phyloP scores from a whole-genome alignment of 2,888 invertebrate genomes.

The Mellilla xanthometata region DNA sequence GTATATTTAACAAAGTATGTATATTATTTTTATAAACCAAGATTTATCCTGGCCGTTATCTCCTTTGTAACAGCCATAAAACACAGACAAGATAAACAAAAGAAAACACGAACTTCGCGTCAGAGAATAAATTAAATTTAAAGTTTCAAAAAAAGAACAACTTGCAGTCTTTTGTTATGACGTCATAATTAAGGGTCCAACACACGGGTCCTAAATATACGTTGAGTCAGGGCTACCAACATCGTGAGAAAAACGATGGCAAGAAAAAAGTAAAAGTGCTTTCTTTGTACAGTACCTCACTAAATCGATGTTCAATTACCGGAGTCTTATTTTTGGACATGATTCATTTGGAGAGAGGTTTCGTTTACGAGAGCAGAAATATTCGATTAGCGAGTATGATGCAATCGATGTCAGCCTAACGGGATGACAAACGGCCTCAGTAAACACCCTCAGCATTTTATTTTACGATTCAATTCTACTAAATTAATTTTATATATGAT shows the following conservation, averaged over 20 bases:
- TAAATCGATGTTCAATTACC: constrained; percentile 68
- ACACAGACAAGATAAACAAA: constrained; percentile 43
- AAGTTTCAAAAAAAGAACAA: constrained; percentile 54
- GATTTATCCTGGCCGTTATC: no score
- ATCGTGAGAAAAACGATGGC: constrained; percentile 59
- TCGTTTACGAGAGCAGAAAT: constrained; percentile 55
- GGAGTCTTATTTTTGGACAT: constrained; percentile 63
- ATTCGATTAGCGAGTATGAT: constrained; percentile 71
- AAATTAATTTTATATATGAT: no score
- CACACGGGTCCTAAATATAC: constrained; percentile 51
- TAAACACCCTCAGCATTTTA: no score
- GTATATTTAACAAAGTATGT: no score
- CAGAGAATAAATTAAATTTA: constrained; percentile 61
- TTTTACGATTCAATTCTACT: no score
- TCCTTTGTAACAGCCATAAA: constrained; percentile 41
- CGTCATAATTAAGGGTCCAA: constrained; percentile 72
- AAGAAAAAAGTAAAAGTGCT: constrained; percentile 75
- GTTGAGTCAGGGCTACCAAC: constrained; percentile 59
- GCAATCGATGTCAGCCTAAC: constrained; percentile 54
- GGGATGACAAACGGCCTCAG: constrained; percentile 47
- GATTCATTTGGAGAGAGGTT: constrained; percentile 71
- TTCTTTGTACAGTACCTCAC: constrained; percentile 70
- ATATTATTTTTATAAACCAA: no score
- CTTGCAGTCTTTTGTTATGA: constrained; percentile 54
- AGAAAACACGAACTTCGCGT: constrained; percentile 53